Evolutionary conservation across 2,113 vertebrate species (phyloP), one percentile per base, ranked within the genome.

Genomic region (Otis tarda): DNA sequence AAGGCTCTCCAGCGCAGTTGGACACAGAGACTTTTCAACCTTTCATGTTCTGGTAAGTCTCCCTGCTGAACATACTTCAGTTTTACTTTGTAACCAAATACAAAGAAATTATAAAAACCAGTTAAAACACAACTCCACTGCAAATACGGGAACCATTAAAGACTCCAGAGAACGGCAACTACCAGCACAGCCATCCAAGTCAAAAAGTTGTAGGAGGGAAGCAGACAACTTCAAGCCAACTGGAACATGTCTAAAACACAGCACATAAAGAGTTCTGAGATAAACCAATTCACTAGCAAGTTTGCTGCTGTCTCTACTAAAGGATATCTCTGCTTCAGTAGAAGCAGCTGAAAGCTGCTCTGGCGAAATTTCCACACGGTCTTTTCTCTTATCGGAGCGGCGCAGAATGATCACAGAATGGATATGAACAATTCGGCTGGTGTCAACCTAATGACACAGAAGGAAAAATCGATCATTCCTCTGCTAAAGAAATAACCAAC

Each of bases 291-390:
- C 17, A 5, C 20, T 28, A 9, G 28, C 0, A 0, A 45, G 9
- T 9, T 43, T 31, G n/a, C 37, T 53, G 73, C 33, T 27, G 52
- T 4, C 9, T 43, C 33, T 53, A 4, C 35, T 9, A 78, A 98
- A 99, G 98, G 98, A 99, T 99, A 99, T 99, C 97, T 99, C 99
- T 12, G 99, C 99, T 93, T 99, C 99, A 10, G 98, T 99, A 64
- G 99, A 99, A 50, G 99, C 99, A 6, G 99, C 99, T 5, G 99
- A 99, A 35, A 99, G 98, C 97, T 99, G 99, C 96, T 99, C 99
- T 3, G 99, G 99, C 2, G 99, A 99, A 93, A 99, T 99, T 95
- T 99, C 99, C 94, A 99, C 99, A 1, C 99, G 98, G 91, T 99
- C 99, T 64, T 99, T 99, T 85, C 99, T 98, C 98, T 99, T 99